Conservation (phyloP, 2,113 vertebrate species). For the Chrysemys picta region DNA sequence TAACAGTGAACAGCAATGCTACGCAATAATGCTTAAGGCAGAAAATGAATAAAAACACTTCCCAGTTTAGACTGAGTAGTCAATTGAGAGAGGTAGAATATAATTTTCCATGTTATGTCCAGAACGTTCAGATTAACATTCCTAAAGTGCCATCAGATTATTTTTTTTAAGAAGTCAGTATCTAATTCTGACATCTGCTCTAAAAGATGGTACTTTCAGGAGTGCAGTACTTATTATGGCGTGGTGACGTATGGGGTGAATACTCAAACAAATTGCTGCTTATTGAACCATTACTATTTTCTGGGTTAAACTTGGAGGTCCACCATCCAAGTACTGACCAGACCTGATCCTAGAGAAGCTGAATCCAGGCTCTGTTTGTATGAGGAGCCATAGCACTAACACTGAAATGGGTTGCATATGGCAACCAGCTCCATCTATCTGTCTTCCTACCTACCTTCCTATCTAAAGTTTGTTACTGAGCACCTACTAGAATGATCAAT, state of each 20-base stretch:
- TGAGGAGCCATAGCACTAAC: constrained; percentile 2
- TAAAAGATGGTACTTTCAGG: not conserved
- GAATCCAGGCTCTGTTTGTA: constrained; percentile 20
- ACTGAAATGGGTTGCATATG: not conserved
- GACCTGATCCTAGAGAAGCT: not conserved
- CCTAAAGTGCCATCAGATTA: not conserved
- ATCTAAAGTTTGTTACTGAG: not conserved
- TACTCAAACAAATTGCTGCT: not conserved
- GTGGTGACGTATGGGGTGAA: not conserved
- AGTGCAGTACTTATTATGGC: not conserved
- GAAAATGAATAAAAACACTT: constrained; percentile 3
- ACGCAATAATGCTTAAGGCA: not conserved
- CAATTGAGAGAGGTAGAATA: not conserved
- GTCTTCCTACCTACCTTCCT: not conserved
- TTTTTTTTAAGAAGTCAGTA: not conserved
- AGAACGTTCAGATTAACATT: not conserved
- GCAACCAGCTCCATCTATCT: not conserved
- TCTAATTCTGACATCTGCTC: not conserved
- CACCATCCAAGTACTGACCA: not conserved
- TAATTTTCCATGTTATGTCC: not conserved
- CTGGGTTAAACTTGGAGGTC: not conserved
- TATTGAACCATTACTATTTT: constrained; percentile 15
- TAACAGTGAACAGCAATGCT: not conserved
- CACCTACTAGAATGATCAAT: not conserved
- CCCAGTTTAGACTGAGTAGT: not conserved